Conservation (phyloP, 2,888 invertebrate genomes). For the Taphrorychus bicolor region DNA sequence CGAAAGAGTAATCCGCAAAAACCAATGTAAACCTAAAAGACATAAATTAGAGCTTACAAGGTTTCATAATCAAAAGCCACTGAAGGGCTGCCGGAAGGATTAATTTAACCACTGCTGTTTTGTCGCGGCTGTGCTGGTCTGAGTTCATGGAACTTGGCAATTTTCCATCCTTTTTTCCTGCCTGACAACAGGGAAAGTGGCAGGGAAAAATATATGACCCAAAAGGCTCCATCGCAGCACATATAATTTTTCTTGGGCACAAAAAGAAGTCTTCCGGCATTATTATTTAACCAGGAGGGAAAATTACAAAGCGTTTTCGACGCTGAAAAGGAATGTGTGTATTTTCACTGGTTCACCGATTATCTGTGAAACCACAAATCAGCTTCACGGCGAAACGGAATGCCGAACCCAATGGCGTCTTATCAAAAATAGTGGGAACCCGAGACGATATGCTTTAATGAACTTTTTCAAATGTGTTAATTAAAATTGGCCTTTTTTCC, state of each 20-base stretch:
- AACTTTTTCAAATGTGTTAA: background rate
- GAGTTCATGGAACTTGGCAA: conserved; percentile 26
- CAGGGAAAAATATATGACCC: background rate
- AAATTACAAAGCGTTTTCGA: background rate
- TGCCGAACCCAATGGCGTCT: conserved; percentile 4
- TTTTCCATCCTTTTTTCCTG: conserved; percentile 17
- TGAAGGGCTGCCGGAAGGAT: background rate
- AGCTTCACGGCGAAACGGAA: background rate
- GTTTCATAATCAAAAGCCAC: background rate
- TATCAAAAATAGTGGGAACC: conserved; percentile 1
- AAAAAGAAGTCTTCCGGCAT: no score
- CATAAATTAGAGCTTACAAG: no score
- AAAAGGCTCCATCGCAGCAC: background rate
- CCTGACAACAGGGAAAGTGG: conserved; percentile 17
- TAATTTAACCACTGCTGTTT: background rate
- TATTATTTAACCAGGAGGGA: background rate
- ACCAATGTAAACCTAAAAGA: no score
- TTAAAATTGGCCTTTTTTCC: background rate
- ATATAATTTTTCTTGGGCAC: background rate
- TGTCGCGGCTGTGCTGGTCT: conserved; percentile 17
- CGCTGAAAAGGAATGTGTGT: background rate
- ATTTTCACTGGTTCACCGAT: background rate
- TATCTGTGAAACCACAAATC: conserved; percentile 4
- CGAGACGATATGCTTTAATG: background rate
- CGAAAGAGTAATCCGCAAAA: no score